These are phyloP conservation scores for Catostomus latipinnis DNA, from an alignment of 2,797 vertebrate genomes.

Conservation along the genomic window DNA sequence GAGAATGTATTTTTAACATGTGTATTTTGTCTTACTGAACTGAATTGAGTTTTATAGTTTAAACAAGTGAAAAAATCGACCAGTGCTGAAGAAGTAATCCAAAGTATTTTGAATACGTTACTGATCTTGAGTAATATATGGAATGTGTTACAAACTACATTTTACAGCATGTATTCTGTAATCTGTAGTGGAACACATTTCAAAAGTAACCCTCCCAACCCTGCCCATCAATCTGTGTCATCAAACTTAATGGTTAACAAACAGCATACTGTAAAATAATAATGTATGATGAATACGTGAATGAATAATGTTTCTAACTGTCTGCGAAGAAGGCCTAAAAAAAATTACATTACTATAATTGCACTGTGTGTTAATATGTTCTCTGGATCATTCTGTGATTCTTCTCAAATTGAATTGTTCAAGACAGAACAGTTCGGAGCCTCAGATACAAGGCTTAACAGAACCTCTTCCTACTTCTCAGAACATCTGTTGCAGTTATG, in stretches of 20 bases:
- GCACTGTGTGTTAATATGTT: neutral
- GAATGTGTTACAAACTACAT: too few relatives aligned
- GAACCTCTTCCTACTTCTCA: neutral
- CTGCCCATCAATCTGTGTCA: neutral
- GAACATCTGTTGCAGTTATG: neutral
- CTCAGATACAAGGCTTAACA: neutral
- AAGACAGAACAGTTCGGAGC: neutral
- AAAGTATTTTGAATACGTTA: too few relatives aligned
- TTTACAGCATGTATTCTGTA: too few relatives aligned
- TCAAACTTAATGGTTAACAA: conserved; percentile 3
- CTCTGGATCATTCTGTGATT: neutral
- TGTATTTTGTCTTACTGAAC: too few relatives aligned
- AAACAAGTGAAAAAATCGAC: too few relatives aligned
- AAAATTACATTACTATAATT: neutral
- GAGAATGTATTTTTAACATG: too few relatives aligned
- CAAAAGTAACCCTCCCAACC: too few relatives aligned
- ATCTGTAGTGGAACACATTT: too few relatives aligned
- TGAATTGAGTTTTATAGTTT: too few relatives aligned
- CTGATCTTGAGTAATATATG: too few relatives aligned
- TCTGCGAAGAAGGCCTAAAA: conserved; percentile 5
- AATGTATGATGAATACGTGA: neutral
- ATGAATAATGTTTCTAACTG: conserved; percentile 3
- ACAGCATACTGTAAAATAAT: conserved; percentile 21
- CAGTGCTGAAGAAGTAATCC: too few relatives aligned
- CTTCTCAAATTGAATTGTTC: neutral